phyloP scores from a whole-genome alignment of 2,113 vertebrate genomes.

The Mustelus asterias region DNA sequence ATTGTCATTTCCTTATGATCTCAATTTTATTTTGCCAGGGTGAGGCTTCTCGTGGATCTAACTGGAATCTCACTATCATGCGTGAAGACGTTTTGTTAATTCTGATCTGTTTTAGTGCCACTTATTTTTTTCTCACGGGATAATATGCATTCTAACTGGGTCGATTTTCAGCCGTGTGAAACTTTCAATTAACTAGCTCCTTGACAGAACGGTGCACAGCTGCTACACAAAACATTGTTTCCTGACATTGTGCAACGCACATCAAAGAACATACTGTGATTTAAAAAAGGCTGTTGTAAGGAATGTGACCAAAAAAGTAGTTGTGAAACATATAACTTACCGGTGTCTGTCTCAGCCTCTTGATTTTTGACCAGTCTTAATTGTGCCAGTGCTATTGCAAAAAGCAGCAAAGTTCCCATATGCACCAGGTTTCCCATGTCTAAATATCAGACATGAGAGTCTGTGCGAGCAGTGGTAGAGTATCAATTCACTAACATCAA shows the following conservation, averaged over 20 bases:
- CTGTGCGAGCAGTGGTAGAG: constrained; percentile 44
- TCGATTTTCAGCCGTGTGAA: not conserved
- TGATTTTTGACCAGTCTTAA: constrained; percentile 59
- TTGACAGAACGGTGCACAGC: not conserved
- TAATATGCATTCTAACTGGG: not conserved
- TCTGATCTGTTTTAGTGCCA: not conserved
- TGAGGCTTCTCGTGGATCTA: not conserved
- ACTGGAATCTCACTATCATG: not conserved
- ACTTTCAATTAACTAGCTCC: not conserved
- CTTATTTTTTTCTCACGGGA: not conserved
- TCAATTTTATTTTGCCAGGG: not conserved
- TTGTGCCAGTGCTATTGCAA: constrained; percentile 59
- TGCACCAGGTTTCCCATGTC: constrained; percentile 61
- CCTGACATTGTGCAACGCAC: not conserved
- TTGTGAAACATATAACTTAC: constrained; percentile 54
- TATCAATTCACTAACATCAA: constrained; percentile 52
- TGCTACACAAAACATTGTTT: not conserved
- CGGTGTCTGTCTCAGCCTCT: constrained; percentile 51
- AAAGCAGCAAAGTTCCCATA: constrained; percentile 58
- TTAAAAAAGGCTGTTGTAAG: not conserved
- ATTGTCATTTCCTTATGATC: not conserved
- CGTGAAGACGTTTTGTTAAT: not conserved
- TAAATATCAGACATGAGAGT: constrained; percentile 57
- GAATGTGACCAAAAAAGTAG: constrained; percentile 38
- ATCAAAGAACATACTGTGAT: not conserved